Percentiles rank a stretch among this genome's conserved stretches.
phyloP scores from a whole-genome alignment of 2,113 vertebrate species.

The Malaclemys terrapin region DNA sequence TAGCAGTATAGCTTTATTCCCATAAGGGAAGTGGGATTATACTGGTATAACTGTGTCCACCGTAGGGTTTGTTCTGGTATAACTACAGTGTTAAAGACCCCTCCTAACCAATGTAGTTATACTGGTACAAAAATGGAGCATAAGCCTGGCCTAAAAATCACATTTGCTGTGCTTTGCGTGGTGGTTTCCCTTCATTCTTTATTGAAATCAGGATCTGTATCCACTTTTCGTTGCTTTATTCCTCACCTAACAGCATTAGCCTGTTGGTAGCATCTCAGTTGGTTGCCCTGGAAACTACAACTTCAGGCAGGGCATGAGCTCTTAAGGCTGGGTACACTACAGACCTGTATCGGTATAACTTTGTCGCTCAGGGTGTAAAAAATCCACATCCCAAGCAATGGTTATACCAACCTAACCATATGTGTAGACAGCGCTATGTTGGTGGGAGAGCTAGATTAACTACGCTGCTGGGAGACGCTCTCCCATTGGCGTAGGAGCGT shows the following conservation, averaged over 20 bases:
- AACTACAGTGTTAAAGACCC: background rate
- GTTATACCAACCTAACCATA: no score
- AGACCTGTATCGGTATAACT: no score
- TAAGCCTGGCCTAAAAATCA: background rate
- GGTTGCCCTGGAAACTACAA: slow-evolving; percentile 62
- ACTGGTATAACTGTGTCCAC: background rate
- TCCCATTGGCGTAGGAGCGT: no score
- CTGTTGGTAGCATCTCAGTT: slow-evolving; percentile 7
- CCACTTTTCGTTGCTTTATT: background rate
- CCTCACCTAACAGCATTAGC: slow-evolving; percentile 31
- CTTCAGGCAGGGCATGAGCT: slow-evolving; percentile 52
- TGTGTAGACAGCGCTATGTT: no score
- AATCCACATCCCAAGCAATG: no score
- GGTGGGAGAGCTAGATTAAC: no score
- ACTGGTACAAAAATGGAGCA: background rate
- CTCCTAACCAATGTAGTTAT: background rate
- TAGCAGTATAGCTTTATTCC: background rate
- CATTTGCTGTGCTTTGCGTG: background rate
- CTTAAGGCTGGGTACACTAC: no score
- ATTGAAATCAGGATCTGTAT: background rate
- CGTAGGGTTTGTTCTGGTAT: background rate
- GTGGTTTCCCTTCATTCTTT: background rate
- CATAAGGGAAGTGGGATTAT: background rate
- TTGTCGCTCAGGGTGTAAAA: no score
- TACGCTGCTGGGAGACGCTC: no score